phyloP scores from a whole-genome alignment of 2,797 vertebrate genomes.

The Forpus xanthops region DNA sequence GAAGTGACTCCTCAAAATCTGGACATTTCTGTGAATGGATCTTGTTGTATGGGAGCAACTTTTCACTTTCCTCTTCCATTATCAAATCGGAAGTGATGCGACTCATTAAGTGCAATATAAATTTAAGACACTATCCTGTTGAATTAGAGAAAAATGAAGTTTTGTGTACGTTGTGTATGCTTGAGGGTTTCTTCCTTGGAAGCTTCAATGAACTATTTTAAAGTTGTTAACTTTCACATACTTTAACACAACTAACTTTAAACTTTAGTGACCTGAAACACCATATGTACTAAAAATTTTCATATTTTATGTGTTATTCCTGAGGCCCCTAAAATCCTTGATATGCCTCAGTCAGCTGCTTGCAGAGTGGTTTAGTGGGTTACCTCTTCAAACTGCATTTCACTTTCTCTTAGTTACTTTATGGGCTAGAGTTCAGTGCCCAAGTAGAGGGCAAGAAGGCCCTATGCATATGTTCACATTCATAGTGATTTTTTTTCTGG shows the following conservation, averaged over 20 bases:
- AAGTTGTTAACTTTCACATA: background rate
- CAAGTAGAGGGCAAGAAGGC: background rate
- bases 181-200: background rate
- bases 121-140: background rate
- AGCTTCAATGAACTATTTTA: background rate
- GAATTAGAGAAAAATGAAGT: background rate
- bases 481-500: background rate
- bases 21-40: background rate
- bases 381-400: background rate
- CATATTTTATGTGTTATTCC: background rate
- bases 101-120: background rate
- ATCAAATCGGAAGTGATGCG: background rate
- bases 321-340: background rate
- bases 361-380: background rate
- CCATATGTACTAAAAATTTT: background rate
- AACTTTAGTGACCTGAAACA: background rate
- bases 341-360: background rate
- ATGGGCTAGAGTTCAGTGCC: background rate
- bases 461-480: background rate
- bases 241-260: background rate
- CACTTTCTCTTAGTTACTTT: background rate
- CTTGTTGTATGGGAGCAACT: background rate
- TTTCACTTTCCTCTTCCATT: background rate
- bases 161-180: background rate
- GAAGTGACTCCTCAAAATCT: constrained; percentile 52